These are phyloP conservation scores for Cyprinus carpio DNA, from an alignment of 2,113 vertebrate species.

Conservation along the genomic window DNA sequence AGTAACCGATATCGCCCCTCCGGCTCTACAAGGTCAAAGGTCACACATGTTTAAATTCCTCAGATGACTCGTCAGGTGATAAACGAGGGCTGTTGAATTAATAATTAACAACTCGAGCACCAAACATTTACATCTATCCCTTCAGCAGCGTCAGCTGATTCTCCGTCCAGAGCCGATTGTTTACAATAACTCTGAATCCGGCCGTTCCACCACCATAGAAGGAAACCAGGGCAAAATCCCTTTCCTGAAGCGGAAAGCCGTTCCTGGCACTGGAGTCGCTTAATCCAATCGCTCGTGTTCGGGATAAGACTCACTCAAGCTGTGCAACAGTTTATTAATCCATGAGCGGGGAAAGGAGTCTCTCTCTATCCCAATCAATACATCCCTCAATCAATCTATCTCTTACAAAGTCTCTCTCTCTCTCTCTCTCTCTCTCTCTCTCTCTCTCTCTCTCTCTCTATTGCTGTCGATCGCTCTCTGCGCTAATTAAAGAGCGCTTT, in stretches of 20 bases:
- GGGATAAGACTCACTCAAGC: background rate
- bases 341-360: background rate
- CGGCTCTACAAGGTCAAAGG: background rate
- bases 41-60: conserved; percentile 15
- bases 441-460: background rate
- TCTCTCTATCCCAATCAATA: background rate
- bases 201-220: background rate
- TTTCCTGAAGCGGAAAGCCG: background rate
- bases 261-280: background rate
- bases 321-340: conserved; percentile 20
- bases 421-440: background rate
- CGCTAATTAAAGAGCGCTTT: conserved; percentile 19
- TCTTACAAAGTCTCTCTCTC: conserved; percentile 3
- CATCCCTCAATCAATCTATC: background rate
- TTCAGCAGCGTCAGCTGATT: background rate
- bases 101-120: conserved; percentile 1
- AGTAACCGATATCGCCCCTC: background rate
- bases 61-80: conserved; percentile 23
- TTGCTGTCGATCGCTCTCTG: conserved; percentile 26
- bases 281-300: conserved; percentile 36
- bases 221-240: conserved; percentile 8
- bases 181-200: background rate
- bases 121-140: background rate
- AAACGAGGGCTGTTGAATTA: background rate
- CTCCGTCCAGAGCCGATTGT: background rate